Evolutionary conservation across 2,888 invertebrate species (phyloP).

Genomic region (Choreutis nemorana): DNA sequence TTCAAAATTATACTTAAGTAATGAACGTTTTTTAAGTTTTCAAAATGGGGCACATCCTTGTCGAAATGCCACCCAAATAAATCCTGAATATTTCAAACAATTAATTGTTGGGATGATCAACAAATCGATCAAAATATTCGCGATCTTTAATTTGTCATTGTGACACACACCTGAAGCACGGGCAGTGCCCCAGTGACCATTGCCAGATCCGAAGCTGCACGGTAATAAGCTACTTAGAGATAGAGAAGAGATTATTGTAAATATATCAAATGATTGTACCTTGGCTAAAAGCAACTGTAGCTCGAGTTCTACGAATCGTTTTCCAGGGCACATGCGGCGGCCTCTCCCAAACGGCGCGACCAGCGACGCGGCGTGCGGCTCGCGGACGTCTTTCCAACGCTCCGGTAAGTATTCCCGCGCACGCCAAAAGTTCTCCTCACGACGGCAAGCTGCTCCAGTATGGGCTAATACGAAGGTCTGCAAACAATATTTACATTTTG

Average conservation of each 20-base stretch:
- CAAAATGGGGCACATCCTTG: too few relatives aligned
- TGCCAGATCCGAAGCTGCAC: not conserved
- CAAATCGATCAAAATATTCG: too few relatives aligned
- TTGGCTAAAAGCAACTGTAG: constrained; percentile 77
- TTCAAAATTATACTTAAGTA: too few relatives aligned
- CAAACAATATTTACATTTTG: too few relatives aligned
- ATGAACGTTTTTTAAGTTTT: too few relatives aligned
- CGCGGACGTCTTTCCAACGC: constrained; percentile 72
- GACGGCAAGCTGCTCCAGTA: constrained; percentile 81
- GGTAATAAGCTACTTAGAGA: too few relatives aligned
- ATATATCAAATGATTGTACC: constrained; percentile 37
- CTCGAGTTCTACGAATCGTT: constrained; percentile 82
- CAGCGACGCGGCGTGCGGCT: constrained; percentile 67
- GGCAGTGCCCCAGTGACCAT: too few relatives aligned
- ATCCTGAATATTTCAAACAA: too few relatives aligned
- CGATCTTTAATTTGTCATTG: too few relatives aligned
- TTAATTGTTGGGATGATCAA: too few relatives aligned
- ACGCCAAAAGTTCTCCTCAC: constrained; percentile 76
- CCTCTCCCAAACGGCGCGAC: constrained; percentile 85
- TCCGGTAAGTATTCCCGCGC: constrained; percentile 78
- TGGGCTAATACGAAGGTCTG: constrained; percentile 83
- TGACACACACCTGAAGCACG: too few relatives aligned
- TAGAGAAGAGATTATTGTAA: not conserved
- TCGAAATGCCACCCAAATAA: too few relatives aligned
- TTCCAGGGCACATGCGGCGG: constrained; percentile 84